Percentiles rank a stretch among this genome's conserved stretches.
Conservation (phyloP, 2,888 invertebrate genomes). For the Monochamus alternatus region DNA sequence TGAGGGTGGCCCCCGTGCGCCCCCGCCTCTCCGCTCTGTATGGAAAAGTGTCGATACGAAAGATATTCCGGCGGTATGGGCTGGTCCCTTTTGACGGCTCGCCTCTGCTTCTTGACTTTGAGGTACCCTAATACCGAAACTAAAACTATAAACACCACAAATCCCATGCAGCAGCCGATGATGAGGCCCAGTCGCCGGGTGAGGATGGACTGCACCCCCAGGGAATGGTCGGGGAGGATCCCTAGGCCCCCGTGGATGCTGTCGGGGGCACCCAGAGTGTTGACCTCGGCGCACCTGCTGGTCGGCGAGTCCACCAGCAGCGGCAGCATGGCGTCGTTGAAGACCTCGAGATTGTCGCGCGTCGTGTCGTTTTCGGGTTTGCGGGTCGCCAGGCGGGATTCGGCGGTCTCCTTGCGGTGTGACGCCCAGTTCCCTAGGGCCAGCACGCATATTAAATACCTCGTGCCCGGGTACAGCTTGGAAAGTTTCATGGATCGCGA, state of each 20-base stretch:
- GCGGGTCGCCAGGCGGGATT: conserved; percentile 73
- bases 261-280: conserved; percentile 82
- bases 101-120: conserved; percentile 88
- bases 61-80: conserved; percentile 85
- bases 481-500: conserved; percentile 83
- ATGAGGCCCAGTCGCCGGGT: conserved; percentile 88
- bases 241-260: conserved; percentile 75
- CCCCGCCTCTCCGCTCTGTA: conserved; percentile 77
- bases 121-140: conserved; percentile 89
- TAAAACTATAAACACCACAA: conserved; percentile 87
- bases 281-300: conserved; percentile 84
- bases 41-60: conserved; percentile 83
- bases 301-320: conserved; percentile 81
- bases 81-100: conserved; percentile 82
- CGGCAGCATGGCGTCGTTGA: conserved; percentile 74
- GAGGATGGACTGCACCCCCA: conserved; percentile 81
- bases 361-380: conserved; percentile 73
- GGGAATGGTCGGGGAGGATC: conserved; percentile 65
- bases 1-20: conserved; percentile 68
- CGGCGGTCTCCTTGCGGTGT: conserved; percentile 70
- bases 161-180: conserved; percentile 89
- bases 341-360: conserved; percentile 70
- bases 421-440: conserved; percentile 86
- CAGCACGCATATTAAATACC: conserved; percentile 90
- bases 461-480: conserved; percentile 84